Evolutionary conservation across 2,113 vertebrate species (phyloP).

Genomic region (Laticauda laticaudata): DNA sequence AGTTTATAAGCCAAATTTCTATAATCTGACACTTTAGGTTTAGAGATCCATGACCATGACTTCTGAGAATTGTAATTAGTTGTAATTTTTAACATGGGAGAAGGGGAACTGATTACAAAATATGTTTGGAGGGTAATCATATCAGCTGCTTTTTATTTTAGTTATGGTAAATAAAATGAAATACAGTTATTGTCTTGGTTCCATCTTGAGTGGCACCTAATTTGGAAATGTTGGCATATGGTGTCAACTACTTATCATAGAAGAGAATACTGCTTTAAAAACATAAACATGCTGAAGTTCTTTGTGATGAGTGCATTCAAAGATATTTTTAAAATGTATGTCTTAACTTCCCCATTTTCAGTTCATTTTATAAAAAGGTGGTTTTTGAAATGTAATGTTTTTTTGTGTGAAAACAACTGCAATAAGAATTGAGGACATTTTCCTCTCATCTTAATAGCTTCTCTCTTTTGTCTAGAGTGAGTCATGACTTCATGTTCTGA

Average conservation of each 20-base stretch:
- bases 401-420: not conserved
- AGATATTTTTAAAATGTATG: not conserved
- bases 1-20: not conserved
- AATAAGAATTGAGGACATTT: not conserved
- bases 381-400: slow-evolving; percentile 21
- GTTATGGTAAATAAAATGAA: not conserved
- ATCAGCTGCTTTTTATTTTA: not conserved
- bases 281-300: not conserved
- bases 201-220: not conserved
- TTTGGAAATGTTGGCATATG: not conserved
- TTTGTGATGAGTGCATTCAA: not conserved
- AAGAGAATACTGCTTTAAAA: not conserved
- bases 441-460: not conserved
- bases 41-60: not conserved
- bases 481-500: slow-evolving; percentile 83
- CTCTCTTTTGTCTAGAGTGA: slow-evolving; percentile 64
- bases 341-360: not conserved
- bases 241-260: not conserved
- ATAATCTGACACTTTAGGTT: not conserved
- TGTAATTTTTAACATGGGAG: not conserved
- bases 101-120: not conserved
- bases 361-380: not conserved
- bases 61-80: not conserved
- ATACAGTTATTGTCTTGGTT: not conserved
- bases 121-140: not conserved